phyloP scores from a whole-genome alignment of 1,140 invertebrate species.

The Pentalonia nigronervosa region DNA sequence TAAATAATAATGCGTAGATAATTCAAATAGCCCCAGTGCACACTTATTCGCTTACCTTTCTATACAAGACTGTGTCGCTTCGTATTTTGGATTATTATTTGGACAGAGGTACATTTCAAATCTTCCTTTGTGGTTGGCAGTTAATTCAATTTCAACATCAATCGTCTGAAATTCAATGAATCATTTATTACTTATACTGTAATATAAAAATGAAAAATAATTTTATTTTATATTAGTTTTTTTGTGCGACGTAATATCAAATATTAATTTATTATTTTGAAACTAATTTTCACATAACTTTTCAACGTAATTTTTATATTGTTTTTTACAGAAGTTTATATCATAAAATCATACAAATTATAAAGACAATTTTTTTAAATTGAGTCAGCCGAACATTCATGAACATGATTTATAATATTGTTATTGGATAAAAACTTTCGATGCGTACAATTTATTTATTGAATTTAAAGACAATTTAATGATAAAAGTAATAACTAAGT shows the following conservation, averaged over 20 bases:
- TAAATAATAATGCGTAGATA: neutral
- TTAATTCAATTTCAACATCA: conserved; percentile 85
- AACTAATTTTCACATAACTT: neutral
- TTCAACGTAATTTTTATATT: neutral
- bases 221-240: neutral
- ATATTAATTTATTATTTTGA: neutral
- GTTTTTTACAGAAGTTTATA: neutral
- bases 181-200: neutral
- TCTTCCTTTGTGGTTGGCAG: conserved; percentile 87
- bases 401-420: neutral
- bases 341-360: neutral
- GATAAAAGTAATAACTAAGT: neutral
- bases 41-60: conserved; percentile 69
- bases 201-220: conserved; percentile 13
- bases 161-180: conserved; percentile 71
- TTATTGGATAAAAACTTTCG: neutral
- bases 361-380: neutral
- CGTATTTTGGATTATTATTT: conserved; percentile 79
- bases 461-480: neutral
- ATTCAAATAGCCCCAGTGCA: neutral
- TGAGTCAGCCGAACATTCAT: neutral
- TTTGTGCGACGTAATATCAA: neutral
- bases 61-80: conserved; percentile 83
- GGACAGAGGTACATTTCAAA: conserved; percentile 86
- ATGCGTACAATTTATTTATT: neutral